Conservation (phyloP, 2,113 vertebrate genomes). For the Mormyrus lacerda region DNA sequence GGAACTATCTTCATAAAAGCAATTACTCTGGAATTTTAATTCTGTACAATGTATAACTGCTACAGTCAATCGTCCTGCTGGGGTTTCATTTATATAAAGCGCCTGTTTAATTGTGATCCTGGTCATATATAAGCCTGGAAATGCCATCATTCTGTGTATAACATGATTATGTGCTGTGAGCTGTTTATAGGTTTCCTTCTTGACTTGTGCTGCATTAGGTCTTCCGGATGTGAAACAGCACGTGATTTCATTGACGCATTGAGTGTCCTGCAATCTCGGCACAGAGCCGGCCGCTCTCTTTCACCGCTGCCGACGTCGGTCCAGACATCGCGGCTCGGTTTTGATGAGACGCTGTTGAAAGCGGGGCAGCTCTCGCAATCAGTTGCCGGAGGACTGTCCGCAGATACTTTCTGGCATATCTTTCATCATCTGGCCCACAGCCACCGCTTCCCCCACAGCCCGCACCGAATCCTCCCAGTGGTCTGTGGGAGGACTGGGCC, state of each 20-base stretch:
- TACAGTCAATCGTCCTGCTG: not conserved
- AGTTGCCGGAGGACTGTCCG: not conserved
- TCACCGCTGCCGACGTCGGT: not conserved
- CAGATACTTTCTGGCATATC: constrained; percentile 26
- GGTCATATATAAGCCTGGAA: not conserved
- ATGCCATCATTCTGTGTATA: not conserved
- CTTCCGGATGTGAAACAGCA: not conserved
- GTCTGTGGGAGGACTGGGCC: constrained; percentile 36
- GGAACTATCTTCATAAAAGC: not conserved
- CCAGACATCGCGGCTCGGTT: not conserved
- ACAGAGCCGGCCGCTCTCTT: not conserved
- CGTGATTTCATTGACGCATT: not conserved
- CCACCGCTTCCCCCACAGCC: not conserved
- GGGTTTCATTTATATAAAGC: not conserved
- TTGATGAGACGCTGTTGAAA: constrained; percentile 10
- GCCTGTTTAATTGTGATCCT: not conserved
- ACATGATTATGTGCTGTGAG: not conserved
- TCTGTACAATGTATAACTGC: not conserved
- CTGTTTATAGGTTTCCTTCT: not conserved
- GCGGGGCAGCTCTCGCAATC: constrained; percentile 3
- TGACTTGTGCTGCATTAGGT: not conserved
- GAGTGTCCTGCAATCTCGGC: not conserved
- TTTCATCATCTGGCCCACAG: constrained; percentile 31
- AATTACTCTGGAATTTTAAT: not conserved
- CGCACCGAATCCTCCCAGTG: constrained; percentile 28